Conservation (phyloP, 2,113 vertebrate species). For the Eupsittula cactorum region DNA sequence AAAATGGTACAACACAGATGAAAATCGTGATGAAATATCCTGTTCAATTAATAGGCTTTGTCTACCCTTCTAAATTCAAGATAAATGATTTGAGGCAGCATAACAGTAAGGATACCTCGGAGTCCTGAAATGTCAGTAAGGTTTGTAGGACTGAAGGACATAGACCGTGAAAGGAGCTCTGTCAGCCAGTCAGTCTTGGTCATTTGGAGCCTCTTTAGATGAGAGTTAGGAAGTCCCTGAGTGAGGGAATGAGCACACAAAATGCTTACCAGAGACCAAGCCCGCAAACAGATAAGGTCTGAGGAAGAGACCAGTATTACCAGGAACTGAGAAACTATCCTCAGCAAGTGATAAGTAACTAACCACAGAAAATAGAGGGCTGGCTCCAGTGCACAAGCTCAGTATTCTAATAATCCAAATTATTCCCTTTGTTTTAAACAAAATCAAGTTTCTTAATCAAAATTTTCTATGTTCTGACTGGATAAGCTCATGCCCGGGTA, state of each 20-base stretch:
- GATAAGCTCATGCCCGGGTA: not conserved
- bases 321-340: slow-evolving; percentile 22
- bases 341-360: not conserved
- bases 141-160: not conserved
- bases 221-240: not conserved
- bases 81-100: not conserved
- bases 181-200: not conserved
- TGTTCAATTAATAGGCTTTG: not conserved
- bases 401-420: not conserved
- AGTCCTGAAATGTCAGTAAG: not conserved
- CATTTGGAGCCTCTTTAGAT: not conserved
- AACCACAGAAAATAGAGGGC: not conserved
- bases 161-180: not conserved
- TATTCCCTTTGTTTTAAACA: not conserved
- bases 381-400: not conserved
- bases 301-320: slow-evolving; percentile 19
- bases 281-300: slow-evolving; percentile 8
- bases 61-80: not conserved
- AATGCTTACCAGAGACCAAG: not conserved
- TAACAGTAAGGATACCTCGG: not conserved
- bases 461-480: not conserved
- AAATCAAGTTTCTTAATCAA: not conserved
- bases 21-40: not conserved
- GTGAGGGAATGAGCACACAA: not conserved
- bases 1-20: not conserved